Evolutionary conservation across 30 jellyfish, hydroid and myxozoan species (phyloP), one percentile per base, ranked within the genome.

Genomic region (Nemopilema nomurai): DNA sequence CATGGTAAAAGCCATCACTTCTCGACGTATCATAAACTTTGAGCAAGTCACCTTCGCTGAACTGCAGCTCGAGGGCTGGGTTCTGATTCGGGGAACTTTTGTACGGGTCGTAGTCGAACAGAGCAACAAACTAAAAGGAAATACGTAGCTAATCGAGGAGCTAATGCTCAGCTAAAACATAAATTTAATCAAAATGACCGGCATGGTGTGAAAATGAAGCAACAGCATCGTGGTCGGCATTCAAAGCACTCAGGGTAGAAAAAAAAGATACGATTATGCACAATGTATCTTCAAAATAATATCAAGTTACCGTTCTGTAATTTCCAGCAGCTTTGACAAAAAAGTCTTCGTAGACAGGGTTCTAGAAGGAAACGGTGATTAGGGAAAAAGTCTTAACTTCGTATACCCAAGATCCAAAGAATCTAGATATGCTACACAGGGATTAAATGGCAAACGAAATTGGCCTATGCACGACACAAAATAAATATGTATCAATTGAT

Each of bases 51-150:
- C 99, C 99, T 52, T 94, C 99, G 52, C 65, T 83, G 87, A 94
- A 90, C 50, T 64, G 86, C 64, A 85, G 67, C 76, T 94, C 99
- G 67, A 94, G 86, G 1, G 99, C 75, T 8, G 99, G 99, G 50
- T 94, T 94, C 26, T 97, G 99, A 71, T 94, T 94, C n/a, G 99
- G 99, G 1, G 99, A 94, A 72, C 99, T 94, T 67, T 94, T 94
- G 90, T 84, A 84, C 19, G 99, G 99, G 74, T 94, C 97, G 62
- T 94, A 94, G 76, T 94, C 99, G 33, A 90, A 94, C 90, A 94
- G 67, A 8, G 99, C 96, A 26, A 94, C 91, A 85, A 87, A 94
- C 99, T 94, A 69, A 29, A 74, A 79, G 18, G 64, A 57, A 53
- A 49, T 65, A 74, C 28, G 18, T 71, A 17, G 20, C 22, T 70